These are phyloP conservation scores for Ciona savignyi DNA, from an alignment of 23 tunicate genomes.

Conservation along the genomic window DNA sequence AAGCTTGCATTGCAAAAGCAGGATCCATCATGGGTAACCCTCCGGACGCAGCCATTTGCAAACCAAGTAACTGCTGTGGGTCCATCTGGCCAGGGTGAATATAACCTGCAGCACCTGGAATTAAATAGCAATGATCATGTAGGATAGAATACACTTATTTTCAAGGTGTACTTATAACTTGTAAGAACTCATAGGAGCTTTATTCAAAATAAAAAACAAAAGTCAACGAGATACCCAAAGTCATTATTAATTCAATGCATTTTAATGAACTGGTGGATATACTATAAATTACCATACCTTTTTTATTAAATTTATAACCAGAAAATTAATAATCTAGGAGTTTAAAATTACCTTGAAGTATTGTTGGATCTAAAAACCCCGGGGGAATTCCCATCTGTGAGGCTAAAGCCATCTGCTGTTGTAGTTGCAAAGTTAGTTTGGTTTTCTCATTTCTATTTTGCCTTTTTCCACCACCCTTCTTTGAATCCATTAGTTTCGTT, in stretches of 20 bases:
- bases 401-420: conserved; percentile 47
- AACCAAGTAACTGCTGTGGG: background rate
- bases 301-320: too few species aligned
- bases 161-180: too few species aligned
- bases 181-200: too few species aligned
- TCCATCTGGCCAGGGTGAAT: background rate
- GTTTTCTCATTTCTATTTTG: background rate
- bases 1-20: background rate
- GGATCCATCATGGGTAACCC: background rate
- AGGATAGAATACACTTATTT: too few species aligned
- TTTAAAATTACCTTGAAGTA: conserved; percentile 12
- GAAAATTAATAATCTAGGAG: too few species aligned
- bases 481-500: background rate
- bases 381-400: conserved; percentile 59
- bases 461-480: background rate
- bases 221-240: too few species aligned
- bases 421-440: background rate
- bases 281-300: too few species aligned
- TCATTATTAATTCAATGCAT: too few species aligned
- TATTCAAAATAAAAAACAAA: too few species aligned
- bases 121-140: too few species aligned
- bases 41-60: background rate
- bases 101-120: background rate
- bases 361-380: conserved; percentile 31
- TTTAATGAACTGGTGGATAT: too few species aligned